phyloP scores from a whole-genome alignment of 2,113 vertebrate genomes.

The Trinectes maculatus region DNA sequence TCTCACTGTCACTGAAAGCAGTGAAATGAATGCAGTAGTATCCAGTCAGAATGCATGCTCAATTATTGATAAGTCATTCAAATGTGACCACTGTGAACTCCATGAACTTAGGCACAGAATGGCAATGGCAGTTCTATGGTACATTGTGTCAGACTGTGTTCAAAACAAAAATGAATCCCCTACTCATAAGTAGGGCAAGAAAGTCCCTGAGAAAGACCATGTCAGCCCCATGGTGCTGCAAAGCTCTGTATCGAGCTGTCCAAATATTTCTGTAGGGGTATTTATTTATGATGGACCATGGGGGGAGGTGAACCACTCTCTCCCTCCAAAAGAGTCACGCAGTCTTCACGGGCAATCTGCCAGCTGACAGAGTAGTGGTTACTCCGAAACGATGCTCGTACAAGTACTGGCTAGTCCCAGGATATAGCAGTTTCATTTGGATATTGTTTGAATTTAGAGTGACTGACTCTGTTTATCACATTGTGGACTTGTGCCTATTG shows the following conservation, averaged over 20 bases:
- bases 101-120: not conserved
- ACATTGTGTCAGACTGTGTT: conserved; percentile 35
- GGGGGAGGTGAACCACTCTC: conserved; percentile 63
- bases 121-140: conserved; percentile 7
- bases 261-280: conserved; percentile 78
- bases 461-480: conserved; percentile 30
- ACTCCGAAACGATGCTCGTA: conserved; percentile 64
- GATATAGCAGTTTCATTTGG: conserved; percentile 57
- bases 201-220: conserved; percentile 66
- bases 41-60: too few species aligned
- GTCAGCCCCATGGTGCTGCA: conserved; percentile 59
- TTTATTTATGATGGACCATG: conserved; percentile 76
- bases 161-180: conserved; percentile 56
- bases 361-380: conserved; percentile 64
- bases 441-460: conserved; percentile 32
- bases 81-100: not conserved
- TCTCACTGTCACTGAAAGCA: not conserved
- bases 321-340: conserved; percentile 59
- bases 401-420: conserved; percentile 56
- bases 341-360: conserved; percentile 57
- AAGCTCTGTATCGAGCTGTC: conserved; percentile 66
- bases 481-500: conserved; percentile 20
- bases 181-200: conserved; percentile 67
- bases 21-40: not conserved
- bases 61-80: conserved; percentile 22